A percentile compares a stretch with the other conserved stretches of the same genome.
phyloP scores from a whole-genome alignment of 2,797 vertebrate species.

The Epinephelus awoara region DNA sequence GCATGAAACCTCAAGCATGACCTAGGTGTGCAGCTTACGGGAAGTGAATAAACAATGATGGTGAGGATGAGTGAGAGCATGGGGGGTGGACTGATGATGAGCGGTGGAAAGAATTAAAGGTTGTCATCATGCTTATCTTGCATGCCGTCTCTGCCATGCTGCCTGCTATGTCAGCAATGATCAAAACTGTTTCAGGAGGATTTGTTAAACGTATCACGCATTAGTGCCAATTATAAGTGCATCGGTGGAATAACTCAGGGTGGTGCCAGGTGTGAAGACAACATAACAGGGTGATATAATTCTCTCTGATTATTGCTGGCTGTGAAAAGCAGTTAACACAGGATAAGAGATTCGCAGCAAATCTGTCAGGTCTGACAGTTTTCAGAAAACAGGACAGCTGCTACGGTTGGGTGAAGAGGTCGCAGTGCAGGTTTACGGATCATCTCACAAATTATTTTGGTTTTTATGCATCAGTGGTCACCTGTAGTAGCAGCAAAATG shows the following conservation, averaged over 20 bases:
- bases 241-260: not conserved
- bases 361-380: not conserved
- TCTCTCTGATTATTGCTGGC: not conserved
- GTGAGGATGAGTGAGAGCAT: conserved; percentile 54
- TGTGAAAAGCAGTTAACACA: not conserved
- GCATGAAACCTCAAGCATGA: conserved; percentile 66
- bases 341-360: not conserved
- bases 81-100: conserved; percentile 14
- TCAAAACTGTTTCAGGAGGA: not conserved
- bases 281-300: not conserved
- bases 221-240: not conserved
- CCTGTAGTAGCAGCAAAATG: not conserved
- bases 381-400: not conserved
- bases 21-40: conserved; percentile 71
- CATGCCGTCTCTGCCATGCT: not conserved
- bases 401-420: not conserved
- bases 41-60: conserved; percentile 76
- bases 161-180: not conserved
- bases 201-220: not conserved
- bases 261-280: not conserved
- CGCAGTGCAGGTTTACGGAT: not conserved
- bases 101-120: conserved; percentile 11
- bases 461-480: not conserved
- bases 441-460: not conserved
- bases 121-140: not conserved